Conservation (phyloP, 2,113 vertebrate genomes). For the Vulpes ferrilata region DNA sequence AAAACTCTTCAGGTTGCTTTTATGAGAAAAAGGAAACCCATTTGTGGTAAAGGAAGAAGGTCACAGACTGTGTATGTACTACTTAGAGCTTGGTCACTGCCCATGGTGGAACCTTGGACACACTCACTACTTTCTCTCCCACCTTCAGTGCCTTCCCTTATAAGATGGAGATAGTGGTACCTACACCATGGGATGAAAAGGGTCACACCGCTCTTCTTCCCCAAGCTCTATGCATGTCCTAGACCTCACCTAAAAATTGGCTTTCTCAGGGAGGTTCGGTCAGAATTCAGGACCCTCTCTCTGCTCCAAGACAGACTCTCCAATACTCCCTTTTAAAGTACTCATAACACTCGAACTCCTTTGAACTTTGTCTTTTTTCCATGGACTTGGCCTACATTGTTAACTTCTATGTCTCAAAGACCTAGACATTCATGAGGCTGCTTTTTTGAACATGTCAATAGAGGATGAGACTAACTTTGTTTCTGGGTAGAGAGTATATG, state of each 20-base stretch:
- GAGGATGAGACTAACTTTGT: not conserved
- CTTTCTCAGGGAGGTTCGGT: not conserved
- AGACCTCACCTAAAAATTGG: not conserved
- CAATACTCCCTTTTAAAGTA: not conserved
- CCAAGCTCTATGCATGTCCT: not conserved
- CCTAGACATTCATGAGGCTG: not conserved
- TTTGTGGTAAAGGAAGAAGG: too few relatives aligned
- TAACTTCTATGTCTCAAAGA: not conserved
- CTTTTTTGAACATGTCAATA: not conserved
- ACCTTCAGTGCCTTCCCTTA: not conserved
- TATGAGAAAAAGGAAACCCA: not conserved
- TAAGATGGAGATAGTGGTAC: not conserved
- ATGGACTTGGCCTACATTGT: not conserved
- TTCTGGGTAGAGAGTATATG: not conserved
- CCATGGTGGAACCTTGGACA: not conserved
- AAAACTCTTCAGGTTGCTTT: not conserved
- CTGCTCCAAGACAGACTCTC: not conserved
- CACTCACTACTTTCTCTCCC: not conserved
- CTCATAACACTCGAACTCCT: not conserved
- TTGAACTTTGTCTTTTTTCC: not conserved
- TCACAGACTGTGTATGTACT: not conserved
- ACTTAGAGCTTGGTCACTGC: not conserved
- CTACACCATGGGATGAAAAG: not conserved
- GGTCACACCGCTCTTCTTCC: not conserved
- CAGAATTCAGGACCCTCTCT: not conserved